These are phyloP conservation scores for Bhutanitis thaidina DNA, from an alignment of 2,888 invertebrate genomes.

Conservation along the genomic window DNA sequence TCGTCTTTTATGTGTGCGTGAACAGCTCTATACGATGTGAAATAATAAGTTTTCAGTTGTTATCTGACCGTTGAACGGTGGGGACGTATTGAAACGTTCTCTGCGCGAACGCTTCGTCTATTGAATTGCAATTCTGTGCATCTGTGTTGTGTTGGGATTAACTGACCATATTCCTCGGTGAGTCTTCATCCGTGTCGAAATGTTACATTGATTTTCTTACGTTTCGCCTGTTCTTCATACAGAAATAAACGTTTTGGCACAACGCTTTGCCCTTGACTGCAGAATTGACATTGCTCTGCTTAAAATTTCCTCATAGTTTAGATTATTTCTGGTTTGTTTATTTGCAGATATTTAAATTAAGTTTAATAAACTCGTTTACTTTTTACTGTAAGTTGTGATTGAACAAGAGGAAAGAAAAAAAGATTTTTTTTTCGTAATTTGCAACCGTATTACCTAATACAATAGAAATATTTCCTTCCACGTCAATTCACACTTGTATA, in stretches of 20 bases:
- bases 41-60: slow-evolving; percentile 50
- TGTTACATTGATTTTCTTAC: slow-evolving; percentile 49
- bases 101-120: slow-evolving; percentile 33
- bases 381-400: background rate
- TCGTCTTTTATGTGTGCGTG: slow-evolving; percentile 36
- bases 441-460: slow-evolving; percentile 14
- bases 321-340: slow-evolving; percentile 4
- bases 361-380: background rate
- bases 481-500: slow-evolving; percentile 16
- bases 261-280: slow-evolving; percentile 48
- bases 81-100: slow-evolving; percentile 38
- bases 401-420: background rate
- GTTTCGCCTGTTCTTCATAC: slow-evolving; percentile 33
- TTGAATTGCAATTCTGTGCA: slow-evolving; percentile 34
- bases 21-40: slow-evolving; percentile 38
- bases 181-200: slow-evolving; percentile 39
- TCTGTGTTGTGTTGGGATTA: slow-evolving; percentile 58
- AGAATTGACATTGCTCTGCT: slow-evolving; percentile 28
- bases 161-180: slow-evolving; percentile 49
- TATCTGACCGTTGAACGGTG: slow-evolving; percentile 39
- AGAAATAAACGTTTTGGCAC: slow-evolving; percentile 71
- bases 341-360: slow-evolving; percentile 3
- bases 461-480: slow-evolving; percentile 14
- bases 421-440: background rate
- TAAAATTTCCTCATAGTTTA: slow-evolving; percentile 28